A percentile compares a stretch with the other conserved stretches of the same genome.
Evolutionary conservation across 2,113 vertebrate genomes (phyloP).

Genomic region (Bujurquina vittata): DNA sequence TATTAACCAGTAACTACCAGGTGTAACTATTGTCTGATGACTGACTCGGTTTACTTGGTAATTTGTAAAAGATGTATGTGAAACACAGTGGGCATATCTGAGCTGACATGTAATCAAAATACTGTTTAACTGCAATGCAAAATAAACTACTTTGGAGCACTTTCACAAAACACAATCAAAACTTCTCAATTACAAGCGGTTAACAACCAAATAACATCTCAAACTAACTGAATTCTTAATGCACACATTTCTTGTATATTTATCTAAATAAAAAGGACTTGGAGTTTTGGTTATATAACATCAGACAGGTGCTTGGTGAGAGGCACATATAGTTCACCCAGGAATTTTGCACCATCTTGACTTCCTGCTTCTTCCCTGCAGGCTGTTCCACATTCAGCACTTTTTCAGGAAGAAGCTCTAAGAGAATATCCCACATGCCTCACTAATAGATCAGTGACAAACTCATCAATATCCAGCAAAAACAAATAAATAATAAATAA

Average conservation of each 20-base stretch:
- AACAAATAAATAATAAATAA: constrained; percentile 4
- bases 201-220: background rate
- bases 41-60: background rate
- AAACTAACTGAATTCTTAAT: background rate
- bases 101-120: background rate
- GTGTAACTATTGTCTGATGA: background rate
- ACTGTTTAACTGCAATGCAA: background rate
- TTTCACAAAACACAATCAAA: background rate
- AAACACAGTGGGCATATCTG: background rate
- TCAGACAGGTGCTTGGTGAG: background rate
- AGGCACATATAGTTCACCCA: background rate
- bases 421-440: background rate
- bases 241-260: background rate
- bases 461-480: background rate
- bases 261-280: background rate
- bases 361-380: background rate
- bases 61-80: background rate
- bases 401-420: background rate
- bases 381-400: background rate
- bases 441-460: background rate
- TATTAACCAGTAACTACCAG: background rate
- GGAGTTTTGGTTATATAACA: too few relatives aligned
- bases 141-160: background rate
- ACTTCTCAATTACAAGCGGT: background rate
- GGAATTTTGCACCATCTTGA: background rate